A percentile compares a stretch with the other conserved stretches of the same genome.
phyloP scores from a whole-genome alignment of 2,113 vertebrate species.

The Muntiacus muntjak region DNA sequence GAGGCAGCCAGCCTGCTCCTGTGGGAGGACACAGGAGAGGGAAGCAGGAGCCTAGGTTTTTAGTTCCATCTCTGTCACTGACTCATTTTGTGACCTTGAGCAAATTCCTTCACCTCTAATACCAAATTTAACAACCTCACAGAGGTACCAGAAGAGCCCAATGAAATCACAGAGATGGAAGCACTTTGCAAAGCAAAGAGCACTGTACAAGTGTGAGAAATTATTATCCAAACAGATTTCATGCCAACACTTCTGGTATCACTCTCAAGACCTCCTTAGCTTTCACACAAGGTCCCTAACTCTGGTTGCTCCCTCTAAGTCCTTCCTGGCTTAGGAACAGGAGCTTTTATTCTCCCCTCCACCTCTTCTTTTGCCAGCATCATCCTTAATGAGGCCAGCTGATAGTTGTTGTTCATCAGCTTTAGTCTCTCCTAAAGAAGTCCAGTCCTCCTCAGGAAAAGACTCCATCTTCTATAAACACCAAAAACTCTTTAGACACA shows the following conservation, averaged over 20 bases:
- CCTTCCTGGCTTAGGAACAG: neutral
- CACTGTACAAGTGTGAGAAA: neutral
- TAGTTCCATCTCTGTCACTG: neutral
- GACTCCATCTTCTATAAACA: neutral
- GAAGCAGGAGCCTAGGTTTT: neutral
- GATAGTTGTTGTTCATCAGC: conserved; percentile 30
- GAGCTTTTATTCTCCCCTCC: neutral
- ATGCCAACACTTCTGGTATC: neutral
- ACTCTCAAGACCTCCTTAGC: neutral
- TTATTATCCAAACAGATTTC: conserved; percentile 41
- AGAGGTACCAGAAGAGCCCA: neutral
- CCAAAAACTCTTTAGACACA: neutral
- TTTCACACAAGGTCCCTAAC: conserved; percentile 9
- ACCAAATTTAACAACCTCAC: neutral
- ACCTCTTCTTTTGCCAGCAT: neutral
- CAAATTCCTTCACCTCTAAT: neutral
- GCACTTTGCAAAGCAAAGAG: conserved; percentile 32
- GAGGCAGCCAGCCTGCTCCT: neutral
- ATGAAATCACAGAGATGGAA: conserved; percentile 19
- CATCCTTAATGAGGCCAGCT: conserved; percentile 18
- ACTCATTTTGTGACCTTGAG: neutral
- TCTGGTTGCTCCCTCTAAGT: neutral
- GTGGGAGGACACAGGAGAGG: neutral
- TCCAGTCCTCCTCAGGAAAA: neutral
- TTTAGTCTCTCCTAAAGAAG: neutral